Evolutionary conservation across 30 jellyfish, hydroid and myxozoan species (phyloP).

Genomic region (Aurelia aurita complex sp. Pacific): DNA sequence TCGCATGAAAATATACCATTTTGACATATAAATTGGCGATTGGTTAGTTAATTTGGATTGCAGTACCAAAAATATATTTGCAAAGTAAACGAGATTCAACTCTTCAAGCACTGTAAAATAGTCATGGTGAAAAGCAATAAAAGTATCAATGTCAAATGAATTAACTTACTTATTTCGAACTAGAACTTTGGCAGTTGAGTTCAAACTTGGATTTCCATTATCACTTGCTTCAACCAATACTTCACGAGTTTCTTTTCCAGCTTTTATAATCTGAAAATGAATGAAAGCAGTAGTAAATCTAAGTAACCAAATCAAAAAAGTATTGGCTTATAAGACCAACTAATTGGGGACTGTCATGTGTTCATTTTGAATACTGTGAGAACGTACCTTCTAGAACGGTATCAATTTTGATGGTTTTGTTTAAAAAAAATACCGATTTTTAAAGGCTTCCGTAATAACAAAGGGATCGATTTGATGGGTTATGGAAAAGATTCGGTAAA

Average conservation of each 20-base stretch:
- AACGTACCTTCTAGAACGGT: no score
- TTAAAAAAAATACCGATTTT: no score
- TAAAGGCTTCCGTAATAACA: no score
- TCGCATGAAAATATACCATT: neutral
- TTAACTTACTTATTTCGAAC: constrained; percentile 48
- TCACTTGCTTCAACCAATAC: constrained; percentile 73
- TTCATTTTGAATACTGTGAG: no score
- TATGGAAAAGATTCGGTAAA: no score
- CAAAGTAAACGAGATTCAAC: no score
- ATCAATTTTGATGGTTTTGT: no score
- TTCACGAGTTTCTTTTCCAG: constrained; percentile 49
- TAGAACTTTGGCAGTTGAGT: constrained; percentile 54
- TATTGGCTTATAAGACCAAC: no score
- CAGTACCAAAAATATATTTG: neutral
- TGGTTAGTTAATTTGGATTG: neutral
- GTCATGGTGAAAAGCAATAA: no score
- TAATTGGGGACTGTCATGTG: no score
- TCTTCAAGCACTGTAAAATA: no score
- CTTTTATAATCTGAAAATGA: constrained; percentile 13
- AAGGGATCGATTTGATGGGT: no score
- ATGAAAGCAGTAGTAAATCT: neutral
- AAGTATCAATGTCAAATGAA: neutral
- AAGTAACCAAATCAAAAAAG: neutral
- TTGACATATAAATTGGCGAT: neutral
- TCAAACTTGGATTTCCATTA: constrained; percentile 47